Conservation (phyloP, 2,797 vertebrate species). For the Clamator glandarius region DNA sequence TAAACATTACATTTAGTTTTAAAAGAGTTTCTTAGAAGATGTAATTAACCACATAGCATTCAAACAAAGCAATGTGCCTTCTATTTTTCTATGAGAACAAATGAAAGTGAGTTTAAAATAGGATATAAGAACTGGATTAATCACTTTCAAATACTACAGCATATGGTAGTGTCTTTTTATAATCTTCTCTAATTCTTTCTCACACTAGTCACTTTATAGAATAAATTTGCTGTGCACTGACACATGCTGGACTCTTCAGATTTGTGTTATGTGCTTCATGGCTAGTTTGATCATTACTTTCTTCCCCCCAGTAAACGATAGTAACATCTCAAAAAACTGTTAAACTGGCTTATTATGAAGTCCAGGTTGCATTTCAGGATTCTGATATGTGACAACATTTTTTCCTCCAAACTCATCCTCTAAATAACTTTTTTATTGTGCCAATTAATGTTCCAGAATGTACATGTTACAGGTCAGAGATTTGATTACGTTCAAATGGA, state of each 20-base stretch:
- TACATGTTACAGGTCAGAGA: slow-evolving; percentile 51
- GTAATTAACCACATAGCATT: slow-evolving; percentile 73
- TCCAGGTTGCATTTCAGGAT: background rate
- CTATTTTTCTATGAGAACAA: slow-evolving; percentile 67
- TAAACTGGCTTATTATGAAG: slow-evolving; percentile 37
- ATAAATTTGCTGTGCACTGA: slow-evolving; percentile 41
- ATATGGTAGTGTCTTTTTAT: slow-evolving; percentile 70
- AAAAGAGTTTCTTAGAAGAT: slow-evolving; percentile 73
- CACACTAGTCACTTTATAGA: slow-evolving; percentile 54
- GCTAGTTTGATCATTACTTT: background rate
- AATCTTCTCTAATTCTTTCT: slow-evolving; percentile 72
- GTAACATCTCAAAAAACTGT: background rate
- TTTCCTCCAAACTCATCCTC: slow-evolving; percentile 5
- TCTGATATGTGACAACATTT: background rate
- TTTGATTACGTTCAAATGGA: slow-evolving; percentile 32
- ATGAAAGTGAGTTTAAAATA: slow-evolving; percentile 67
- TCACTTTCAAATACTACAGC: slow-evolving; percentile 54
- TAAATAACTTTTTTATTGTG: slow-evolving; percentile 54
- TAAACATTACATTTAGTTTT: slow-evolving; percentile 77
- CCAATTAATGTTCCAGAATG: slow-evolving; percentile 51
- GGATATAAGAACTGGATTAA: slow-evolving; percentile 68
- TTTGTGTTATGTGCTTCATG: background rate
- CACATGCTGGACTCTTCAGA: slow-evolving; percentile 14
- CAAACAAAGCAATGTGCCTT: slow-evolving; percentile 63
- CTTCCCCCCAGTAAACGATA: background rate